These are phyloP conservation scores for Disparrhopalites patrizii DNA, from an alignment of 2,888 invertebrate genomes.

Conservation along the genomic window DNA sequence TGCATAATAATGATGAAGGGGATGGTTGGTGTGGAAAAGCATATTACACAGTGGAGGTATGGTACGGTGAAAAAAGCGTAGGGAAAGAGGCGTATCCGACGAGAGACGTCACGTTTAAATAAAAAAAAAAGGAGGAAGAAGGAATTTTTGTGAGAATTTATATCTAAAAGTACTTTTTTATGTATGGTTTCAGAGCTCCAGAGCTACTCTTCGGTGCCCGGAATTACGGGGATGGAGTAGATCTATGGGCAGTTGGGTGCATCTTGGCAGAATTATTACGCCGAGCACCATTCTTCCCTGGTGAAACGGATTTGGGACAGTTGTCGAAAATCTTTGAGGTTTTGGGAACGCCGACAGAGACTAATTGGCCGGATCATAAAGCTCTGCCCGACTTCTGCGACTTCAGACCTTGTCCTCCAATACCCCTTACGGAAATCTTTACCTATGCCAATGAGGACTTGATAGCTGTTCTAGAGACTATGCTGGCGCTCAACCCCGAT, in stretches of 20 bases:
- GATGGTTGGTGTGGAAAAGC: too few relatives aligned
- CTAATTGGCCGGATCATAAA: conserved; percentile 72
- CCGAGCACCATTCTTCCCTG: conserved; percentile 89
- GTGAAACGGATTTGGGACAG: conserved; percentile 96
- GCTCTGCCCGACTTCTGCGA: conserved; percentile 79
- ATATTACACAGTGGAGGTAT: too few relatives aligned
- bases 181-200: conserved; percentile 62
- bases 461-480: conserved; percentile 69
- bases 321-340: conserved; percentile 91
- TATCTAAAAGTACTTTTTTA: background rate
- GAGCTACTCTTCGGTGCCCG: conserved; percentile 93
- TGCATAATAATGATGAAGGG: too few relatives aligned
- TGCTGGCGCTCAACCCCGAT: conserved; percentile 78
- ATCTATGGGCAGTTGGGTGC: conserved; percentile 99
- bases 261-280: conserved; percentile 90
- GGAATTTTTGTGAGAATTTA: background rate
- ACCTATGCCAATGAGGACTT: conserved; percentile 92
- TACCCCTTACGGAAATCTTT: conserved; percentile 85
- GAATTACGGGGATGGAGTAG: conserved; percentile 91
- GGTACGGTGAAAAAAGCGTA: background rate
- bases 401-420: conserved; percentile 80
- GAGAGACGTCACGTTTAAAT: too few relatives aligned
- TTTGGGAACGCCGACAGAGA: conserved; percentile 87
- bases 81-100: too few relatives aligned
- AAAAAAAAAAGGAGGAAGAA: background rate